Conservation (phyloP, 2,113 vertebrate species). For the Mastomys coucha region DNA sequence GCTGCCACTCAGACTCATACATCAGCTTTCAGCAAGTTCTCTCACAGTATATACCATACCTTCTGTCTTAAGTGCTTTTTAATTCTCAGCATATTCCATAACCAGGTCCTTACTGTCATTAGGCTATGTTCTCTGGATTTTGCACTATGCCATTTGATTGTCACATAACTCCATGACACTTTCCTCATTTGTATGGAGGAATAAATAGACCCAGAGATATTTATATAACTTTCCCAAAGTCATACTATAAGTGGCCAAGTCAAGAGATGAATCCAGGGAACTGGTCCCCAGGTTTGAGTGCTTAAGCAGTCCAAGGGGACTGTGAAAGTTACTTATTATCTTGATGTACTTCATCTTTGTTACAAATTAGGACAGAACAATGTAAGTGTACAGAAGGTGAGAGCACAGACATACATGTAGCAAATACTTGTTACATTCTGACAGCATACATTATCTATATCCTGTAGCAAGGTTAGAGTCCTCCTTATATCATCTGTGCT, state of each 20-base stretch:
- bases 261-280: neutral
- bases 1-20: neutral
- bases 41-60: neutral
- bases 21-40: neutral
- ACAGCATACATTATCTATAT: neutral
- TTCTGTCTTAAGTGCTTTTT: neutral
- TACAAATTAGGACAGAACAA: neutral
- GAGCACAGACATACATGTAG: neutral
- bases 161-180: neutral
- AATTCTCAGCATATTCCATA: neutral
- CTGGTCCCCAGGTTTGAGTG: neutral
- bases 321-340: neutral
- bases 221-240: conserved; percentile 15
- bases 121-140: neutral
- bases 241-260: neutral
- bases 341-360: neutral
- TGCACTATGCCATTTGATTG: conserved; percentile 8
- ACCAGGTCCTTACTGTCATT: neutral
- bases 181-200: neutral
- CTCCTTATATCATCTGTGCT: neutral
- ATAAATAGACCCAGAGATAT: neutral
- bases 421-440: neutral
- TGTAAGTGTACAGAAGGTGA: neutral
- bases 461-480: neutral
- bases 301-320: neutral